Base-by-base conservation (phyloP, 1,140 invertebrate genomes). In the Lordiphosa mommai region DNA sequence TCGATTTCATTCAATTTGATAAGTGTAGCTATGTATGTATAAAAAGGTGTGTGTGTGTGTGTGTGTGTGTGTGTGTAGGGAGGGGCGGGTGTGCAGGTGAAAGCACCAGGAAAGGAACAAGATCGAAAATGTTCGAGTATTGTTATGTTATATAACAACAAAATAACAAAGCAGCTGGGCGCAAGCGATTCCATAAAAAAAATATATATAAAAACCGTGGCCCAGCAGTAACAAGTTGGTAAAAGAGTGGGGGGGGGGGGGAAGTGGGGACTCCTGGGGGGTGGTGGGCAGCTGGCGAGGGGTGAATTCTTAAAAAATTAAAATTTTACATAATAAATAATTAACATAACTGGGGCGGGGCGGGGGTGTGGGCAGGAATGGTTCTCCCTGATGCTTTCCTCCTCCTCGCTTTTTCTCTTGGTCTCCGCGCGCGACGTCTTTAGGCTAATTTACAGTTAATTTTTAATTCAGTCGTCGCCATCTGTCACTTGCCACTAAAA, bases 401-500 rank as follows among this genome's bases (percentile, higher is more conserved):
- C 14, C 33, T 20, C n/a, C 23, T 27, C n/a, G 20, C 53, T 47
- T 12, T 30, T 13, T 49, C 10, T 44, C 20, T 47, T 34, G 33
- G 16, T 20, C 23, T 29, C 32, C 14, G 36, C 40, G 38, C 17
- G 20, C 55, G 30, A 40, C 30, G 6, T 70, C 68, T 73, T 61
- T 49, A 52, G 41, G 59, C 72, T 77, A 77, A 49, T 76, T 84
- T 59, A 84, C 72, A 76, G 53, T 82, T 76, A 27, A 73, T 55
- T 55, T 82, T 72, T 68, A 60, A 57, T 72, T 84, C 72, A 84
- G 79, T 77, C 72, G 53, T 74, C 48, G 61, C 59, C 65, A 48
- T 49, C 55, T 82, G 77, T 84, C 77, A 84, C 79, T 85, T 87
- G 8, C 79, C 66, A 4, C 60, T 44, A 51, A 88, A 88, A 1